These are phyloP conservation scores for Parasteatoda tepidariorum DNA, from an alignment of 1,140 invertebrate species.

Conservation along the genomic window DNA sequence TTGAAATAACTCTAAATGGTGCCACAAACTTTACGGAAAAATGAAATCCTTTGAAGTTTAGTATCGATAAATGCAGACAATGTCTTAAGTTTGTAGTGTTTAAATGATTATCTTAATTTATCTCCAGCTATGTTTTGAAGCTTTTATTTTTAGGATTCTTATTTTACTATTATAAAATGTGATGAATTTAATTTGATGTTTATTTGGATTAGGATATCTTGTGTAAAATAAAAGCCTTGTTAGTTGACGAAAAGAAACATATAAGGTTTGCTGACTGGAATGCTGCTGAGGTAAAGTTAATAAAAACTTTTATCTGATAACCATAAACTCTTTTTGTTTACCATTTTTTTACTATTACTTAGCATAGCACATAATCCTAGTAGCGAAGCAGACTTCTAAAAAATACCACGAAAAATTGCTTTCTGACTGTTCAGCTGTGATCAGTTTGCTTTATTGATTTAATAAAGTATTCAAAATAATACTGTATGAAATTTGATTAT, in stretches of 20 bases:
- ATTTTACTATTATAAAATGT: not conserved
- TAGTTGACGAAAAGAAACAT: constrained; percentile 92
- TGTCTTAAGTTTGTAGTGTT: too few species aligned
- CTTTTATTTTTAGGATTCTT: too few species aligned
- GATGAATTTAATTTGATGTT: not conserved
- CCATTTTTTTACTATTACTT: constrained; percentile 26
- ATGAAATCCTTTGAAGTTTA: too few species aligned
- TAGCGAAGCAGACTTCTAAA: not conserved
- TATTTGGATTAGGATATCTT: constrained; percentile 78
- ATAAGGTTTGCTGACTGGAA: constrained; percentile 94
- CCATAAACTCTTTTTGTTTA: not conserved
- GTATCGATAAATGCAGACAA: too few species aligned
- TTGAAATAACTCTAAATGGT: too few species aligned
- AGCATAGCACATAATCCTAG: constrained; percentile 23
- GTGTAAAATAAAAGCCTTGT: constrained; percentile 84
- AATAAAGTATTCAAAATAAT: too few species aligned
- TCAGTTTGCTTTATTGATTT: too few species aligned
- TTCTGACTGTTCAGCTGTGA: too few species aligned
- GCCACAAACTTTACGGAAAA: too few species aligned
- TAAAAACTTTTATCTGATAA: constrained; percentile 14
- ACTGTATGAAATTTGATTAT: too few species aligned
- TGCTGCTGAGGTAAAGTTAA: constrained; percentile 84
- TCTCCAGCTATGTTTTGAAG: too few species aligned
- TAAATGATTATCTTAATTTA: too few species aligned
- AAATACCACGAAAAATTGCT: not conserved